Base-by-base conservation (phyloP, 2,113 vertebrate species). In the Alectura lathami region DNA sequence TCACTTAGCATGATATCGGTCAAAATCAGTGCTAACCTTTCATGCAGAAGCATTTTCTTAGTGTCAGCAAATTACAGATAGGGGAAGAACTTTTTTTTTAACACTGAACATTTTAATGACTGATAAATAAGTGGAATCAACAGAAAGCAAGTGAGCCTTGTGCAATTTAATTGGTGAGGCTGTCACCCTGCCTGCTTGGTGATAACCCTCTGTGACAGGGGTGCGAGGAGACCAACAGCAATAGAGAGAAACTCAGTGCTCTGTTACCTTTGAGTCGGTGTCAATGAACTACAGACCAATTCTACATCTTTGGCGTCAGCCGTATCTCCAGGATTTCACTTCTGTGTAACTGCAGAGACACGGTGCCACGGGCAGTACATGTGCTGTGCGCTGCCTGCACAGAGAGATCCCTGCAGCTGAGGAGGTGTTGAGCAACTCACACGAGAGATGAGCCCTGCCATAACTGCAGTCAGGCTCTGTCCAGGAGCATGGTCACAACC, bases 281-380 rank as follows among this genome's bases (percentile, higher is more conserved):
- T 29, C 29, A 11, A 42, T 43, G 64, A 72, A 40, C 17, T 34
- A 7, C 26, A 43, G 47, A 45, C 17, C 43, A 56, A 8, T 64
- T 59, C 22, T 42, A 18, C 7, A 62, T 30, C 40, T 64, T 47
- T 1, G 3, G 15, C 5, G 0, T 72, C 69, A 24, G 29, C 2
- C 1, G 2, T 42, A 14, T 34, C 29, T 74, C 77, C 53, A 64
- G 51, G 32, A 60, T 79, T 15, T 48, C 22, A 11, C 21, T 63
- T 66, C 5, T 1, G 7, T 3, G 0, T 17, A 64, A 26, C 17
- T 82, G 84, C 34, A 47, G 38, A 63, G 29, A 32, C 47, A 70
- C 4, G 1, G 69, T 62, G 45, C 14, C 17, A 76, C 51, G 54
- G 32, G 15, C 7, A 0, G 0, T 1, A 2, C 36, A 6, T 0